These are phyloP conservation scores for Rhinolophus sinicus DNA, from an alignment of 2,113 vertebrate species.

Conservation along the genomic window DNA sequence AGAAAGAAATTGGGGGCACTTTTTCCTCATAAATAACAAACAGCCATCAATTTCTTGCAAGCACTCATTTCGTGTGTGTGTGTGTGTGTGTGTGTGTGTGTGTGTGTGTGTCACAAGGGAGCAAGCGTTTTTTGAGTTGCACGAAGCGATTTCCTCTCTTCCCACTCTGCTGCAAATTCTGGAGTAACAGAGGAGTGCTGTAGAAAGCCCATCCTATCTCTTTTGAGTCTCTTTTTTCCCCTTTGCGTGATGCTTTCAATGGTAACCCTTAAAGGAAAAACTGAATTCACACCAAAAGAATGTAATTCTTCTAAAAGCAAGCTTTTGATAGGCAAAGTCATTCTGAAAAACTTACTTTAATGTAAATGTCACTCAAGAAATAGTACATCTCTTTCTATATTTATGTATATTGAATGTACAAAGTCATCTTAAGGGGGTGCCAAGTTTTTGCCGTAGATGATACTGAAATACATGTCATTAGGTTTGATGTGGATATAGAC, in stretches of 20 bases:
- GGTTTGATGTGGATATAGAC: fast-evolving
- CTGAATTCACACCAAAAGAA: neutral
- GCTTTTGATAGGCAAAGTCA: neutral
- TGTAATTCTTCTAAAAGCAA: neutral
- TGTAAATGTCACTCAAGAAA: neutral
- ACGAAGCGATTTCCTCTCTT: fast-evolving
- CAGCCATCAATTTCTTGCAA: neutral
- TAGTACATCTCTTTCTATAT: fast-evolving
- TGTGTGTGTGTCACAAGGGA: fast-evolving
- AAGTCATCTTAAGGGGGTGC: neutral
- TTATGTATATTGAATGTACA: fast-evolving
- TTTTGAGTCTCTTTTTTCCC: neutral
- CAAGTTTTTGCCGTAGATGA: fast-evolving
- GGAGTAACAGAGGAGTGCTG: fast-evolving
- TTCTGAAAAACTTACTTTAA: neutral
- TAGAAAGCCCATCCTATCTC: neutral
- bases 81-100: no score
- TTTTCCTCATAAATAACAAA: neutral
- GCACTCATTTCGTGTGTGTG: fast-evolving
- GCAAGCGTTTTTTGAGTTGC: fast-evolving
- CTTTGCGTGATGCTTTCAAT: neutral
- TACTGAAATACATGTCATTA: fast-evolving
- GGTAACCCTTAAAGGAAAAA: neutral
- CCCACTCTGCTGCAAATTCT: neutral
- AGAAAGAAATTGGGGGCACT: neutral